Evolutionary conservation across 2,888 invertebrate species (phyloP).

Genomic region (Lasioglossum leucozonium): DNA sequence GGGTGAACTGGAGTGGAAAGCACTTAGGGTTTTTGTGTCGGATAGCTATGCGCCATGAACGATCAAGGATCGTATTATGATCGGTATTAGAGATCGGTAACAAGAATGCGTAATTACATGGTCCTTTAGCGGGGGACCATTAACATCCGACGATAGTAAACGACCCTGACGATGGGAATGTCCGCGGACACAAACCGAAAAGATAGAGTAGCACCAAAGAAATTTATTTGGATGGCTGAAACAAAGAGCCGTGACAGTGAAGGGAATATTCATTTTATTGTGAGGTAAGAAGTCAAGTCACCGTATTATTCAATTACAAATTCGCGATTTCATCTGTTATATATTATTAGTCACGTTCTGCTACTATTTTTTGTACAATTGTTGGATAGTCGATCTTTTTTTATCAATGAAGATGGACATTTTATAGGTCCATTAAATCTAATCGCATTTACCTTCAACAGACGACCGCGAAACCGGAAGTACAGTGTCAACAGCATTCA

Average conservation of each 20-base stretch:
- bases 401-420: not conserved
- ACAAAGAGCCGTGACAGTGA: not conserved
- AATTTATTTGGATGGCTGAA: not conserved
- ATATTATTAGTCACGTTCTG: not conserved
- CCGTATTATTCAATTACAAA: not conserved
- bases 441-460: constrained; percentile 70
- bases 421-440: not conserved
- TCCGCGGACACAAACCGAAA: not conserved
- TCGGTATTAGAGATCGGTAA: constrained; percentile 24
- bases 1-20: constrained; percentile 71
- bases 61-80: constrained; percentile 42
- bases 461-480: constrained; percentile 55
- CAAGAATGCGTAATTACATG: constrained; percentile 47
- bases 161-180: not conserved
- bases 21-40: constrained; percentile 52
- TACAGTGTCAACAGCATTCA: constrained; percentile 69
- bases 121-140: constrained; percentile 33
- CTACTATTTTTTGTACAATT: not conserved
- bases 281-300: not conserved
- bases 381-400: not conserved
- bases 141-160: constrained; percentile 10
- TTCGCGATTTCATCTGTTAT: not conserved
- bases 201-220: not conserved
- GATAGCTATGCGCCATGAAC: constrained; percentile 38
- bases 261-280: not conserved